Evolutionary conservation across 2,888 invertebrate species (phyloP), one percentile per base, ranked within the genome.

Genomic region (Hedychridium roseum): DNA sequence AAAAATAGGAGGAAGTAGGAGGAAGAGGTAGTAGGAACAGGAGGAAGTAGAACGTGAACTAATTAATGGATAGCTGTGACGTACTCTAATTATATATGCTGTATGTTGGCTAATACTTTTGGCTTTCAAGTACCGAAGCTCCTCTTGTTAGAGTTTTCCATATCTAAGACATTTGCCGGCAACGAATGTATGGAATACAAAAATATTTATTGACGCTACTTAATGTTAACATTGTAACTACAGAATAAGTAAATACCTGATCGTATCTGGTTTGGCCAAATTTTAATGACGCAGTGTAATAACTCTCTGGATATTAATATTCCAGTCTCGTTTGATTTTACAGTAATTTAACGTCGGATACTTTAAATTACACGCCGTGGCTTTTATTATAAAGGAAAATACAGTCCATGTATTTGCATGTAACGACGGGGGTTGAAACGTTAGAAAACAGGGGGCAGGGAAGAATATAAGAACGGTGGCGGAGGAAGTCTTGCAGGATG

Each of bases 81-180:
- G 78, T 76, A 74, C 75, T 73, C 75, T 75, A 76, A 78, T 78
- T 76, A 78, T 77, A 78, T 76, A 71, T 76, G 76, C 75, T 71
- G 74, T 64, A 70, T 68, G n/a, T n/a, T n/a, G n/a, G n/a, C n/a
- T n/a, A n/a, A n/a, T n/a, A n/a, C n/a, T n/a, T n/a, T n/a, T n/a
- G n/a, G n/a, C n/a, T n/a, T n/a, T n/a, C n/a, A n/a, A n/a, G n/a
- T n/a, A n/a, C n/a, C n/a, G n/a, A n/a, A n/a, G n/a, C n/a, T n/a
- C n/a, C n/a, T n/a, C n/a, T n/a, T n/a, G n/a, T n/a, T n/a, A n/a
- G n/a, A n/a, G n/a, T n/a, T n/a, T n/a, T n/a, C n/a, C n/a, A n/a
- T n/a, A n/a, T n/a, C n/a, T n/a, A n/a, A n/a, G n/a, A n/a, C n/a
- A n/a, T n/a, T n/a, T n/a, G n/a, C n/a, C n/a, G n/a, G n/a, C n/a